Evolutionary conservation across 1,140 invertebrate genomes (phyloP).

Genomic region (Drosophila nasuta): DNA sequence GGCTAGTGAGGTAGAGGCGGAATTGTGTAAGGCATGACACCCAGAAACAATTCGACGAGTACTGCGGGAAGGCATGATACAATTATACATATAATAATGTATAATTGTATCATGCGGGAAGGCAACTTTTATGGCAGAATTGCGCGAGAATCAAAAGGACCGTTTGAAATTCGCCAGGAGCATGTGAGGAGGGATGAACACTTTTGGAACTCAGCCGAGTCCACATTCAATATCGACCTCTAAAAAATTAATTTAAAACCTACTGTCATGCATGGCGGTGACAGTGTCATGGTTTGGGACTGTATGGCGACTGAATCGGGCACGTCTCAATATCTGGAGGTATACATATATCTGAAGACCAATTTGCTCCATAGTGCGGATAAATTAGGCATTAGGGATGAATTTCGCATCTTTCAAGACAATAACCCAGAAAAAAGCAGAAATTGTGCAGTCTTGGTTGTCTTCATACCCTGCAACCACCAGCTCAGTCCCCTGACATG

Average conservation of each 20-base stretch:
- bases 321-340: conserved; percentile 3
- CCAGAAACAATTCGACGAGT: conserved; percentile 26
- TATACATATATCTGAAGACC: conserved; percentile 6
- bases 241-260: not conserved
- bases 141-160: not conserved
- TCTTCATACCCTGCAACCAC: conserved; percentile 11
- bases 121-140: conserved; percentile 23
- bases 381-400: conserved; percentile 1
- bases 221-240: not conserved
- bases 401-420: conserved; percentile 34
- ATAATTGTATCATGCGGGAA: conserved; percentile 3
- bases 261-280: conserved; percentile 1
- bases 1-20: conserved; percentile 4
- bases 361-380: conserved; percentile 10
- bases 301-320: conserved; percentile 29
- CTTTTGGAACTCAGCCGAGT: conserved; percentile 11
- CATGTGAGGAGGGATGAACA: not conserved
- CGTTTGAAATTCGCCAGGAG: conserved; percentile 2
- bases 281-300: conserved; percentile 28
- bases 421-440: conserved; percentile 25
- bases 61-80: conserved; percentile 4
- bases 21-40: conserved; percentile 18
- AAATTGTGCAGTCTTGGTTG: conserved; percentile 29
- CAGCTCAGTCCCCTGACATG: conserved; percentile 23
- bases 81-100: no score